Conservation (phyloP, 1,140 invertebrate genomes). For the Copidosoma floridanum region DNA sequence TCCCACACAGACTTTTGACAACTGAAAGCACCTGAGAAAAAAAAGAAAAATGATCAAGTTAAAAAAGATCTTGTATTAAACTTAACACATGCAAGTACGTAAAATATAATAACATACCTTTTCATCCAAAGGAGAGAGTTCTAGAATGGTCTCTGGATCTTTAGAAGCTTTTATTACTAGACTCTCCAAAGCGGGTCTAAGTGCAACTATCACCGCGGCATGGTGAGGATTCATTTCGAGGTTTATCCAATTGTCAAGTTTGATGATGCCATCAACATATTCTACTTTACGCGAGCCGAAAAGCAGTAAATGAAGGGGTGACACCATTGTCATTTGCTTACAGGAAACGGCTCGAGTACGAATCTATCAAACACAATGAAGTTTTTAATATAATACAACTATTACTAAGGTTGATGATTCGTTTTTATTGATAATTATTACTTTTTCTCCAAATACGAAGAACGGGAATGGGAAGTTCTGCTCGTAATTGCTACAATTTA, state of each 20-base stretch:
- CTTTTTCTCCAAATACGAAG: conserved; percentile 97
- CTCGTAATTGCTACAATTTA: conserved; percentile 87
- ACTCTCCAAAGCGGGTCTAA: conserved; percentile 84
- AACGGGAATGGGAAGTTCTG: conserved; percentile 89
- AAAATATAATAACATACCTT: conserved; percentile 60
- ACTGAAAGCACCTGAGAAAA: conserved; percentile 61
- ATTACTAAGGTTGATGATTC: no score
- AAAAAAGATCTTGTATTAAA: no score
- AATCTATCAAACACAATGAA: conserved; percentile 60
- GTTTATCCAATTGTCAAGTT: conserved; percentile 91
- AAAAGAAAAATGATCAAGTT: conserved; percentile 15
- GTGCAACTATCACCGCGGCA: conserved; percentile 79
- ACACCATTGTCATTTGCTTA: conserved; percentile 96
- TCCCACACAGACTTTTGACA: conserved; percentile 67
- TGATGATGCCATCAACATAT: conserved; percentile 67
- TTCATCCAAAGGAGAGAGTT: conserved; percentile 58
- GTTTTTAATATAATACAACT: no score
- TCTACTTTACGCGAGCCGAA: conserved; percentile 90
- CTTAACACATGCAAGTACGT: no score
- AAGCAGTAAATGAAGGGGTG: conserved; percentile 88
- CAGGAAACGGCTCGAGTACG: conserved; percentile 93
- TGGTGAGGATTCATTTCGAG: conserved; percentile 76
- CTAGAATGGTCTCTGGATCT: conserved; percentile 71
- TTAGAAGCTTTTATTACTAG: conserved; percentile 76
- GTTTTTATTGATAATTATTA: no score